Evolutionary conservation across 1,140 invertebrate genomes (phyloP).

Genomic region (Lordiphosa mommai): DNA sequence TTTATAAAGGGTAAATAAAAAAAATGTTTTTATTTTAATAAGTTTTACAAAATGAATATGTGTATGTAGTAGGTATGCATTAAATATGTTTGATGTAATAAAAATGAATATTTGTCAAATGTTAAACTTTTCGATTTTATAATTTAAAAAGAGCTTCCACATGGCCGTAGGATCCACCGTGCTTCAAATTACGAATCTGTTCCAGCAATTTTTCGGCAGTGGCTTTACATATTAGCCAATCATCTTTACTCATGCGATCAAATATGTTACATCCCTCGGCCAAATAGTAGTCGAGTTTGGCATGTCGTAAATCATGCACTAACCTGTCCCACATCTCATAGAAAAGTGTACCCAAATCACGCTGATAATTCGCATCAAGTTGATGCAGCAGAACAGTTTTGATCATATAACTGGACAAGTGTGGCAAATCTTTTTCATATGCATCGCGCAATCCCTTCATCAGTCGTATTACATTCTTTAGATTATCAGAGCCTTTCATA

Average conservation of each 20-base stretch:
- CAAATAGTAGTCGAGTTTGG: slow-evolving; percentile 18
- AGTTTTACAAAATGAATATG: too few species aligned
- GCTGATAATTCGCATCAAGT: slow-evolving; percentile 13
- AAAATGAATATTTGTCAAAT: too few species aligned
- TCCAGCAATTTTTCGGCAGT: neutral
- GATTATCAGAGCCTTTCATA: slow-evolving; percentile 14
- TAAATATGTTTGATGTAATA: too few species aligned
- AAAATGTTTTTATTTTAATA: too few species aligned
- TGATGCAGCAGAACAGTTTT: slow-evolving; percentile 31
- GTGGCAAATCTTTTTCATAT: neutral
- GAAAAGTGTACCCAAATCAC: slow-evolving; percentile 9
- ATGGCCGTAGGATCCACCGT: too few species aligned
- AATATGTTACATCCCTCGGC: slow-evolving; percentile 18
- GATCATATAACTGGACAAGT: slow-evolving; percentile 37
- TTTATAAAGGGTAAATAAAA: too few species aligned
- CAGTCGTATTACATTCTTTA: slow-evolving; percentile 35
- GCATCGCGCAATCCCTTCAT: slow-evolving; percentile 40
- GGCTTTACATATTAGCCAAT: slow-evolving; percentile 1
- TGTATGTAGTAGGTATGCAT: too few species aligned
- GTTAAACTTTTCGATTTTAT: too few species aligned
- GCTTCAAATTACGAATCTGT: too few species aligned
- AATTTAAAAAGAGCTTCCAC: too few species aligned
- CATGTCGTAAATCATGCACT: neutral
- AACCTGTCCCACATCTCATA: slow-evolving; percentile 25
- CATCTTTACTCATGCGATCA: neutral